Percentiles rank a stretch among this genome's conserved stretches.
Evolutionary conservation across 2,113 vertebrate genomes (phyloP).

Genomic region (Microcebus ravelobensis): DNA sequence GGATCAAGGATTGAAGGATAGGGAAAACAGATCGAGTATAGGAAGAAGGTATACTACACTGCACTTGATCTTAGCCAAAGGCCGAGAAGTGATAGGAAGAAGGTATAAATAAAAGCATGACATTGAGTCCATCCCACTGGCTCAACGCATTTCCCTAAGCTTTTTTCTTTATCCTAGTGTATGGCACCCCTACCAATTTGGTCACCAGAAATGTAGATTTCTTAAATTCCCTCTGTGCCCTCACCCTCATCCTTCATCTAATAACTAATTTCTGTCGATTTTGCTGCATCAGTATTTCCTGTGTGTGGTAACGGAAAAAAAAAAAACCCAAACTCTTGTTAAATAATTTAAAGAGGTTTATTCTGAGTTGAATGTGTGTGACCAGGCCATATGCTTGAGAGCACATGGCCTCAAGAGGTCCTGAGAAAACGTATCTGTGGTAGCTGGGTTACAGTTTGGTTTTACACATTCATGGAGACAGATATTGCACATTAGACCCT

Average conservation of each 20-base stretch:
- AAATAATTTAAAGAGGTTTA: too few relatives aligned
- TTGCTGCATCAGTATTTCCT: not conserved
- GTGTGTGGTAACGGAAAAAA: too few relatives aligned
- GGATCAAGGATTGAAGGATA: not conserved
- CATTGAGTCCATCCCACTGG: not conserved
- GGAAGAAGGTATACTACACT: not conserved
- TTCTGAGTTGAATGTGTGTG: too few relatives aligned
- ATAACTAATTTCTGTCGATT: not conserved
- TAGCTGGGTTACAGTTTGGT: too few relatives aligned
- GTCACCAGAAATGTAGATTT: not conserved
- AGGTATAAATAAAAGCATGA: not conserved
- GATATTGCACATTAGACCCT: too few relatives aligned
- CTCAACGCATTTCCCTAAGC: not conserved
- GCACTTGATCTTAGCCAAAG: too few relatives aligned
- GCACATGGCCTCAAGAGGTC: too few relatives aligned
- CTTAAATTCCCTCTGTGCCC: not conserved
- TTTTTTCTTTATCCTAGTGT: not conserved
- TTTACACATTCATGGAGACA: too few relatives aligned
- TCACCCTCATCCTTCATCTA: not conserved
- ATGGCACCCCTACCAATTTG: not conserved
- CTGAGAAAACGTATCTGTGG: too few relatives aligned
- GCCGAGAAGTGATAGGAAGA: not conserved
- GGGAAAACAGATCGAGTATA: not conserved
- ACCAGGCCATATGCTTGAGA: too few relatives aligned
- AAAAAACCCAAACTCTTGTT: too few relatives aligned